Evolutionary conservation across 2,113 vertebrate genomes (phyloP).

Genomic region (Cygnus atratus): DNA sequence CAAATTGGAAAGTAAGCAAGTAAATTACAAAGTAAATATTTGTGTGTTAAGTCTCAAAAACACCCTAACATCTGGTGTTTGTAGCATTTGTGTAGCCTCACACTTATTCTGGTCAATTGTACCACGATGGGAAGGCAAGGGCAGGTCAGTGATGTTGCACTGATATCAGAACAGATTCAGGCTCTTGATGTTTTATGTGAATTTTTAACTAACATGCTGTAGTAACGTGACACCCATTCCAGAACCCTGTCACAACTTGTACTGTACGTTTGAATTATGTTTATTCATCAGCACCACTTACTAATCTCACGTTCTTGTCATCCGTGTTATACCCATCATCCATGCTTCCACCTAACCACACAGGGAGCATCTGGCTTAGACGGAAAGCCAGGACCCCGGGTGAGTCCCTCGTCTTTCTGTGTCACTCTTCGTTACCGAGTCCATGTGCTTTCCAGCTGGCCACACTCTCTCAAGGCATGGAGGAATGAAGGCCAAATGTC

Average conservation of each 20-base stretch:
- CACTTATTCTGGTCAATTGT: background rate
- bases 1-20: background rate
- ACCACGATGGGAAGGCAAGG: background rate
- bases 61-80: conserved; percentile 42
- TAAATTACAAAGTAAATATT: conserved; percentile 43
- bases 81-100: background rate
- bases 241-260: conserved; percentile 56
- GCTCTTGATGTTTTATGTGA: conserved; percentile 59
- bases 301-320: conserved; percentile 98
- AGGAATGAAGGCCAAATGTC: background rate
- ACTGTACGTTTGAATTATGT: conserved; percentile 72
- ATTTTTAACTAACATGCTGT: conserved; percentile 75
- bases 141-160: background rate
- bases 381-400: conserved; percentile 97
- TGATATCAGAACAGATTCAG: background rate
- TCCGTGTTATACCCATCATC: conserved; percentile 87
- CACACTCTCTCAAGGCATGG: rapidly evolving
- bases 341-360: conserved; percentile 84
- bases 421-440: background rate
- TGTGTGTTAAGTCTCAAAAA: conserved; percentile 40
- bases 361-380: conserved; percentile 99
- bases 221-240: conserved; percentile 56
- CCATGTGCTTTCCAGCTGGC: background rate
- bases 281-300: conserved; percentile 82
- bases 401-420: conserved; percentile 88